Conservation (phyloP, 2,113 vertebrate genomes). For the Parus major region DNA sequence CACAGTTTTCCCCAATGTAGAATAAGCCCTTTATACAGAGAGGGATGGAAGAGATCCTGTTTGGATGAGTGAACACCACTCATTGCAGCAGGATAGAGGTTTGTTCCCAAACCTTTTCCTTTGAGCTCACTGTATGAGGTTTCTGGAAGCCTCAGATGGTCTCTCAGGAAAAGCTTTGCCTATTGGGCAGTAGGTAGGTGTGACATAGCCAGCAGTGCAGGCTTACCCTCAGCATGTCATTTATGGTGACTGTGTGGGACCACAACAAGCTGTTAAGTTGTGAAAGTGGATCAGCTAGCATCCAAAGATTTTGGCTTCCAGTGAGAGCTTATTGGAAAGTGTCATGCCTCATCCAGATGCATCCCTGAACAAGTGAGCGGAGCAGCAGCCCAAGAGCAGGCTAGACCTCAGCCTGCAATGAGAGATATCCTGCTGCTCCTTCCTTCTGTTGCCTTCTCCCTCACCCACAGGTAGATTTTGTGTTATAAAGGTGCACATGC, state of each 20-base stretch:
- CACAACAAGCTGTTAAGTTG: neutral
- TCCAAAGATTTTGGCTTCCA: neutral
- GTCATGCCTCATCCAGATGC: neutral
- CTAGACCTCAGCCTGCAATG: neutral
- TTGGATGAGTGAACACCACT: neutral
- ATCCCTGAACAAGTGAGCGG: neutral
- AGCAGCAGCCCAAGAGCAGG: neutral
- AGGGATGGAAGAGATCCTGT: neutral
- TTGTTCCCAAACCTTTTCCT: neutral
- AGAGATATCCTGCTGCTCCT: neutral
- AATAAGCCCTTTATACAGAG: neutral
- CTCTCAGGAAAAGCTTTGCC: neutral
- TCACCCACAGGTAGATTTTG: neutral
- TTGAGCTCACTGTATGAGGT: neutral
- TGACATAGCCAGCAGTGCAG: neutral
- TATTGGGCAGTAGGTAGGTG: rapidly evolving
- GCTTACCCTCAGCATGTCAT: neutral
- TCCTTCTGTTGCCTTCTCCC: neutral
- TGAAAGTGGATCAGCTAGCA: neutral
- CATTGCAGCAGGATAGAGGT: neutral
- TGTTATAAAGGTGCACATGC: neutral
- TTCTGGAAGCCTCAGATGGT: neutral
- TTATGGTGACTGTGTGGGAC: neutral
- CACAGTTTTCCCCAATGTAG: neutral
- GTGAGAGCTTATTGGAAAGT: neutral